Percentiles rank a stretch among this genome's conserved stretches.
These are phyloP conservation scores for Coreoperca whiteheadi DNA, from an alignment of 2,113 vertebrate genomes.

Conservation along the genomic window DNA sequence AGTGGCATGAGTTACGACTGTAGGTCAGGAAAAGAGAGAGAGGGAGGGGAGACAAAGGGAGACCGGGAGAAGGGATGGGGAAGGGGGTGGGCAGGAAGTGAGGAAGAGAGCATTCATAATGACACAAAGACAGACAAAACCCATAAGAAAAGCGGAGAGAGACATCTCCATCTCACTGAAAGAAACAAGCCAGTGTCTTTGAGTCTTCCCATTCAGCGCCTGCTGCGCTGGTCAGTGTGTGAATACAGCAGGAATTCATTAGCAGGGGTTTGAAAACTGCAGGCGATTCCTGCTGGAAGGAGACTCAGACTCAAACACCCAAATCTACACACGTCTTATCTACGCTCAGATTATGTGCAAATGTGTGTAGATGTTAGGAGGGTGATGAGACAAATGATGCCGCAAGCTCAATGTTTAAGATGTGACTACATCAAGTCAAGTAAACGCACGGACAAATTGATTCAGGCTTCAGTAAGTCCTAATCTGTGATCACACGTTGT, in stretches of 20 bases:
- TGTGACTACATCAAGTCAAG: background rate
- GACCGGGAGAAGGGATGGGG: background rate
- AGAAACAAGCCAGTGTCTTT: constrained; percentile 46
- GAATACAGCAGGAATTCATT: constrained; percentile 60
- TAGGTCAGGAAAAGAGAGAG: background rate
- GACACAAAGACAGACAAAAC: constrained; percentile 53
- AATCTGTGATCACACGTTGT: background rate
- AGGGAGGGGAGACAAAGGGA: constrained; percentile 17
- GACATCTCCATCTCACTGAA: constrained; percentile 58
- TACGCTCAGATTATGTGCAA: background rate
- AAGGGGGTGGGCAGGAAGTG: constrained; percentile 48
- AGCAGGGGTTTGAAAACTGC: constrained; percentile 29
- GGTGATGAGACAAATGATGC: background rate
- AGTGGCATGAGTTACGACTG: background rate
- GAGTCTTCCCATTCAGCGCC: constrained; percentile 55
- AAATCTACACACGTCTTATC: background rate
- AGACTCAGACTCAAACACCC: constrained; percentile 13
- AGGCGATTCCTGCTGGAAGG: constrained; percentile 49
- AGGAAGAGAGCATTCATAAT: constrained; percentile 51
- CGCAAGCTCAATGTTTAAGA: background rate
- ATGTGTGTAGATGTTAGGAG: background rate
- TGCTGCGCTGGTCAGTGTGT: constrained; percentile 48
- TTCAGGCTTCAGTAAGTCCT: background rate
- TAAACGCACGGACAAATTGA: no score
- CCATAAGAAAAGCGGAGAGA: constrained; percentile 29